Percentiles rank a stretch among this genome's conserved stretches.
Evolutionary conservation across 2,797 vertebrate species (phyloP).

Genomic region (Microhierax caerulescens): DNA sequence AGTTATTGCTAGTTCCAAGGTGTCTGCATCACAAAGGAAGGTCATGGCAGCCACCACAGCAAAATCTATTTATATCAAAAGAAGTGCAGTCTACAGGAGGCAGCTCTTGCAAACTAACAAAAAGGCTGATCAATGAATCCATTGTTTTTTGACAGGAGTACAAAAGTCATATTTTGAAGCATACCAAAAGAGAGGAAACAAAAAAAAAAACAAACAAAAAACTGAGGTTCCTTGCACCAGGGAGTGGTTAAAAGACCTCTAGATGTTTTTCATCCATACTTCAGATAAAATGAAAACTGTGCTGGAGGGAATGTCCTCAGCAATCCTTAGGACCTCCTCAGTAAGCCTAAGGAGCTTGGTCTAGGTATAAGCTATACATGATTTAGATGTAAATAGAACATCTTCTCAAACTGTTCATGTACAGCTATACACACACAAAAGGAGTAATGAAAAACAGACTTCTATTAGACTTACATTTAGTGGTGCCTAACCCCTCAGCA

Average conservation of each 20-base stretch:
- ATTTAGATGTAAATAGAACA: not conserved
- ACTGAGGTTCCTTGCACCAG: not conserved
- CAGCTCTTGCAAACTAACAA: not conserved
- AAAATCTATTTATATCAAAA: not conserved
- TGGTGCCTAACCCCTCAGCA: not conserved
- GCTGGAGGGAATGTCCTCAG: not conserved
- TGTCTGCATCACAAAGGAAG: not conserved
- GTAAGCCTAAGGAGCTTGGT: not conserved
- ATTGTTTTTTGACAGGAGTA: not conserved
- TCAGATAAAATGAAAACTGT: not conserved
- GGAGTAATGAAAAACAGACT: not conserved
- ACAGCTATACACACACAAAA: not conserved
- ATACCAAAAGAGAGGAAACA: not conserved
- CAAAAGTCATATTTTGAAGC: not conserved
- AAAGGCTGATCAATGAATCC: not conserved
- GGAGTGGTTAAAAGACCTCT: not conserved
- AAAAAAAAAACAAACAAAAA: not conserved
- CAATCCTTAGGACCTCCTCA: not conserved
- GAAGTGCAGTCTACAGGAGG: not conserved
- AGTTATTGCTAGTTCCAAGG: not conserved
- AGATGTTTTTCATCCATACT: not conserved
- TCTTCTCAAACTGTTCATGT: not conserved
- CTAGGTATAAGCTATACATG: not conserved
- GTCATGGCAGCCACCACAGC: not conserved
- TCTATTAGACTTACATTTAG: not conserved